Base-by-base conservation (phyloP, 2,888 invertebrate species). In the Drosophila nr. perissopoda region DNA sequence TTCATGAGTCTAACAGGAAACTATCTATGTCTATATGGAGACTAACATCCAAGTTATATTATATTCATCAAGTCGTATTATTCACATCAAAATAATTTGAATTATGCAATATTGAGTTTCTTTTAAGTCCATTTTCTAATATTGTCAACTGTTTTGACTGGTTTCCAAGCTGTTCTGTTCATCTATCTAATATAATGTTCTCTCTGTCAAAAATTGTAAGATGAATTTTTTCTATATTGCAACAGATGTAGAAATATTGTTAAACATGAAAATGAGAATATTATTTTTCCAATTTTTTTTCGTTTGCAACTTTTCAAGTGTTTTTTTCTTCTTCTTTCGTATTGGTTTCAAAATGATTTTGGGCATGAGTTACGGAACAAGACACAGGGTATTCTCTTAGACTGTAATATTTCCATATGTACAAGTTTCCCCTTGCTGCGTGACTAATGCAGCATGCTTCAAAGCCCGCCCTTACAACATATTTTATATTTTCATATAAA, bases 401-500 rank as follows among this genome's bases (percentile, higher is more conserved):
- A 33, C 33, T 1, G 10, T 4, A 51, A n/a, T 31, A 27, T 25
- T 42, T 33, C 29, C 16, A 60, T 11, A 13, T 25, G 10, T 11
- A 33, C 27, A 11, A 27, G 48, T 27, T n/a, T n/a, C 16, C 10
- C 11, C 46, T 25, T 46, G 58, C 31, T 31, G 33, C 27, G 33
- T 53, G 38, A 58, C 21, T 33, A 18, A 67, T 51, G 46, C 71
- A 52, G 31, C 48, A 62, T 49, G 49, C 59, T 60, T 36, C 59
- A 53, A 48, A 33, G 29, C 38, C 59, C 53, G 63, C 27, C 65
- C 70, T 29, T 18, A 42, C 40, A 42, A 53, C 51, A 65, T 49
- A 56, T 58, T 74, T 63, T 46, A 68, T 73, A 80, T 75, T 80
- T 76, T 81, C 80, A 88, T 79, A 79, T 67, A 88, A 83, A 84